A percentile compares a stretch with the other conserved stretches of the same genome.
Evolutionary conservation across 2,888 invertebrate genomes (phyloP).

Genomic region (Oxystoma pomonae): DNA sequence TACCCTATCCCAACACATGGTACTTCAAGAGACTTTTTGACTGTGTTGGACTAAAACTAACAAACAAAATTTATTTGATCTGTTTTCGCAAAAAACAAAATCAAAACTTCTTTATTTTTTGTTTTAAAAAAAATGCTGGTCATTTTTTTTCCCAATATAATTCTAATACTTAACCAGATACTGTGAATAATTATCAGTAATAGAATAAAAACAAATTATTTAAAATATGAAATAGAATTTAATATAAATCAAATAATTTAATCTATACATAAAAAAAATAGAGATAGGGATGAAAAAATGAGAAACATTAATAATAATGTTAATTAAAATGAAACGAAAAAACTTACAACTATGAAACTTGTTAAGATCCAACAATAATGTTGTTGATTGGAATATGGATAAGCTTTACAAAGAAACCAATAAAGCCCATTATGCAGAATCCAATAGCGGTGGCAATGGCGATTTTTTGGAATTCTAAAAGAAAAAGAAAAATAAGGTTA

Average conservation of each 20-base stretch:
- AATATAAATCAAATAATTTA: neutral
- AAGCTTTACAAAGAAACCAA: slow-evolving; percentile 99
- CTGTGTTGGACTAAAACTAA: no score
- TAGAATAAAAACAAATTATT: no score
- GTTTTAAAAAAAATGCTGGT: no score
- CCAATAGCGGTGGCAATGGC: slow-evolving; percentile 99
- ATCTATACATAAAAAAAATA: neutral
- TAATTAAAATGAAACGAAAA: slow-evolving; percentile 10
- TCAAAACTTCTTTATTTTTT: no score
- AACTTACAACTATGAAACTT: slow-evolving; percentile 23
- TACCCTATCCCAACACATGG: no score
- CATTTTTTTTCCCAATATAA: no score
- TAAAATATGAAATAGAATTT: neutral
- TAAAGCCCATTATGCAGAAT: slow-evolving; percentile 99
- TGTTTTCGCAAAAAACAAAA: no score
- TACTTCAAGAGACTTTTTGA: no score
- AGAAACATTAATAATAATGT: slow-evolving; percentile 21
- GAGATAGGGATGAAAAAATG: slow-evolving; percentile 1
- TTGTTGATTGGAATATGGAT: slow-evolving; percentile 99
- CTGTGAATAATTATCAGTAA: no score
- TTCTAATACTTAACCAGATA: no score
- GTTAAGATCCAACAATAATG: slow-evolving; percentile 83
- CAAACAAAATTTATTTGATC: no score
- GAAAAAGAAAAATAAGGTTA: slow-evolving; percentile 28
- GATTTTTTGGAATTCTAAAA: slow-evolving; percentile 97